Conservation (phyloP, 2,888 invertebrate species). For the Idaea biselata region DNA sequence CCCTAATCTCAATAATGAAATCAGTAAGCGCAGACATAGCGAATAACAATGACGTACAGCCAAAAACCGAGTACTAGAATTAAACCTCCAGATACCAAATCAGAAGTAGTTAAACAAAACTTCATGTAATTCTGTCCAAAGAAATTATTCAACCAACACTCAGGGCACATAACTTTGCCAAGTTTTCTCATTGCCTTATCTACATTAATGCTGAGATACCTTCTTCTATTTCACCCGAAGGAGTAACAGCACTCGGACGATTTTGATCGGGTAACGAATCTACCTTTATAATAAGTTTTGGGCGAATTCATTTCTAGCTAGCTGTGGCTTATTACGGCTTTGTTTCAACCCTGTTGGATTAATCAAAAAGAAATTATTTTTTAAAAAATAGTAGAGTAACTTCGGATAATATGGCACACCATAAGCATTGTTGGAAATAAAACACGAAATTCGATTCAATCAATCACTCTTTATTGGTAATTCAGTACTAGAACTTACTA, state of each 20-base stretch:
- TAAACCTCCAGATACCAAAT: background rate
- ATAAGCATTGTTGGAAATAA: no score
- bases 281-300: constrained; percentile 7
- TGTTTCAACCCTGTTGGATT: no score
- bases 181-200: constrained; percentile 14
- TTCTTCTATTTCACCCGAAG: constrained; percentile 2
- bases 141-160: constrained; percentile 13
- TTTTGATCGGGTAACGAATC: constrained; percentile 22
- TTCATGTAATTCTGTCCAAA: constrained; percentile 8
- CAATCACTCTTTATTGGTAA: no score
- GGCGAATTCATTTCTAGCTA: background rate
- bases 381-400: no score
- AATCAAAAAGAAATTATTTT: no score
- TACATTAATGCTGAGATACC: constrained; percentile 4
- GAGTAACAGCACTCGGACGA: constrained; percentile 3
- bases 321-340: no score
- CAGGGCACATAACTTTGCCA: constrained; percentile 3
- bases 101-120: background rate
- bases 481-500: no score
- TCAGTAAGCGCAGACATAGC: background rate
- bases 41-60: background rate
- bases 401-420: no score
- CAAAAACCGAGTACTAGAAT: background rate
- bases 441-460: no score
- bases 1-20: background rate